phyloP scores from a whole-genome alignment of 2,113 vertebrate genomes.

The Myrmecophaga tridactyla region DNA sequence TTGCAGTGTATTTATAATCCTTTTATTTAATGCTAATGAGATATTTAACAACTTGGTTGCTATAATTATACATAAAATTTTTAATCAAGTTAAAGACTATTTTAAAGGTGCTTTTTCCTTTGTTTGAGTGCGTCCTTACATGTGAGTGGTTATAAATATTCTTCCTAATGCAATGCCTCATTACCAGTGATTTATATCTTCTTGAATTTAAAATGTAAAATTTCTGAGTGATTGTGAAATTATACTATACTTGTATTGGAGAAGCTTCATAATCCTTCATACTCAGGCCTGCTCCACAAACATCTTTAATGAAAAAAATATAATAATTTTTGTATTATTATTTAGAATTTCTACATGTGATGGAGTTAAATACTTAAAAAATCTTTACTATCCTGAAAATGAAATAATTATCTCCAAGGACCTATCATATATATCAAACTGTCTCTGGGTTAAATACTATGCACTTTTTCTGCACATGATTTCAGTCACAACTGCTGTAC shows the following conservation, averaged over 20 bases:
- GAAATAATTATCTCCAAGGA: not conserved
- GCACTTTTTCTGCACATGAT: not conserved
- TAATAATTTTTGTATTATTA: not conserved
- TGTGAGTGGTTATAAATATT: not conserved
- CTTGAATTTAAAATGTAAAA: not conserved
- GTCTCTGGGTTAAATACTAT: not conserved
- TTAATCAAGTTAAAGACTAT: not conserved
- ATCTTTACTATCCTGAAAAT: not conserved
- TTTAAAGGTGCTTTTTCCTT: not conserved
- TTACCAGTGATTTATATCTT: not conserved
- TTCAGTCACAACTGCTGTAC: not conserved
- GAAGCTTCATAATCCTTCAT: not conserved
- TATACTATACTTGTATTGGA: not conserved
- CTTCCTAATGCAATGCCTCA: not conserved
- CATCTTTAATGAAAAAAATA: not conserved
- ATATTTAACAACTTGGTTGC: not conserved
- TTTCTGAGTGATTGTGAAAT: not conserved
- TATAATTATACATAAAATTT: constrained; percentile 3
- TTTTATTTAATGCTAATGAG: constrained; percentile 7
- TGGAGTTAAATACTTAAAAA: not conserved
- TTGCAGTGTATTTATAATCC: not conserved
- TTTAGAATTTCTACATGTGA: not conserved
- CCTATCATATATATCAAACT: not conserved
- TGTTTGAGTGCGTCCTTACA: too few relatives aligned
- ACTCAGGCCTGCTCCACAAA: not conserved